Evolutionary conservation across 2,113 vertebrate species (phyloP).

Genomic region (Triplophysa siluroides): DNA sequence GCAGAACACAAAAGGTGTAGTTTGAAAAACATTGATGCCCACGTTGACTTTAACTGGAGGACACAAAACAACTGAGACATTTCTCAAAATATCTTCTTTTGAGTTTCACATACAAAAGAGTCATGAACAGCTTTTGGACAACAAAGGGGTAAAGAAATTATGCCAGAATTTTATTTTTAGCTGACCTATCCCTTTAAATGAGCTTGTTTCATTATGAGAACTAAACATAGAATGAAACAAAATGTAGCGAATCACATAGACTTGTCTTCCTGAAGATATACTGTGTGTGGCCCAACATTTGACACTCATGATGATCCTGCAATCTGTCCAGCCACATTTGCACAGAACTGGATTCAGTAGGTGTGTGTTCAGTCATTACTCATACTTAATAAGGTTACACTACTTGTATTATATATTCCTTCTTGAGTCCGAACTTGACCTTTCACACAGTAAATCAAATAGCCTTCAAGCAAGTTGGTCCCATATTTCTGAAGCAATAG

Average conservation of each 20-base stretch:
- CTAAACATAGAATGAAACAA: neutral
- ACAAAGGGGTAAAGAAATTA: too few relatives aligned
- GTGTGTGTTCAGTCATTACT: constrained; percentile 28
- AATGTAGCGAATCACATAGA: neutral
- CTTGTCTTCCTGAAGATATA: constrained; percentile 1
- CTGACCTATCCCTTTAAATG: too few relatives aligned
- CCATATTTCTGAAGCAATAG: constrained; percentile 20
- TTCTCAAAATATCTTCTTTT: too few relatives aligned
- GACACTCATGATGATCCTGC: neutral
- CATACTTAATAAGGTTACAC: constrained; percentile 37
- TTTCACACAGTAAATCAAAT: constrained; percentile 36
- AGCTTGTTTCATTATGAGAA: neutral
- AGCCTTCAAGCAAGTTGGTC: constrained; percentile 8
- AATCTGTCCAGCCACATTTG: neutral
- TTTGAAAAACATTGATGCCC: too few relatives aligned
- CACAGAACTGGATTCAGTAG: constrained; percentile 13
- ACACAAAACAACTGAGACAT: too few relatives aligned
- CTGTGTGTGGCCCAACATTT: constrained; percentile 6
- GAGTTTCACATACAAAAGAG: too few relatives aligned
- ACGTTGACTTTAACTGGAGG: too few relatives aligned
- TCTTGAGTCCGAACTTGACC: constrained; percentile 34
- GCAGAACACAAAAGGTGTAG: too few relatives aligned
- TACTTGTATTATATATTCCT: constrained; percentile 24
- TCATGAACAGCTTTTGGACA: too few relatives aligned
- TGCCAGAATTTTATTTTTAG: too few relatives aligned